A percentile compares a stretch with the other conserved stretches of the same genome.
Evolutionary conservation across 2,113 vertebrate genomes (phyloP).

Genomic region (Deroptyus accipitrinus): DNA sequence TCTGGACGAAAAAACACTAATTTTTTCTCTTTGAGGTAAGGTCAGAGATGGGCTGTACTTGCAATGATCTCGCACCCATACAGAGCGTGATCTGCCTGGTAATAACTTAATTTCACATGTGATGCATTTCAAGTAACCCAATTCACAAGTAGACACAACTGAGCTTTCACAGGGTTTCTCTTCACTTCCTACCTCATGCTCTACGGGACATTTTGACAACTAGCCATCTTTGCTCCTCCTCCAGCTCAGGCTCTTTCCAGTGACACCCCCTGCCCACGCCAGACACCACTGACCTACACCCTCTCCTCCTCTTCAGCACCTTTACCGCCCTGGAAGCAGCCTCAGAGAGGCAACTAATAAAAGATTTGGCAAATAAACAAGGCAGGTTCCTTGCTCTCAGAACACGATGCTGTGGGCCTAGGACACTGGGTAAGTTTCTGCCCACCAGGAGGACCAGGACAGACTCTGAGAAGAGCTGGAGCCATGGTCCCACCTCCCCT

Average conservation of each 20-base stretch:
- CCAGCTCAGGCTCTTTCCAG: neutral
- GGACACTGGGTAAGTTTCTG: neutral
- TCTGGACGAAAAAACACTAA: neutral
- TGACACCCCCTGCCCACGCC: accelerated
- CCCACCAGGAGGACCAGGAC: neutral
- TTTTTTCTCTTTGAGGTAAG: neutral
- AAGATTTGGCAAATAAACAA: neutral
- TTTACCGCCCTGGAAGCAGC: accelerated
- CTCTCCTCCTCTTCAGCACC: neutral
- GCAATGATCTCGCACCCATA: neutral
- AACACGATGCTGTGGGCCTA: accelerated
- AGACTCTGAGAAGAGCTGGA: neutral
- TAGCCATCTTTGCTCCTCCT: neutral
- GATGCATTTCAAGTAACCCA: neutral
- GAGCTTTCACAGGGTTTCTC: neutral
- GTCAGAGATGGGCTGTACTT: neutral
- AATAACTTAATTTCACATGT: conserved; percentile 11
- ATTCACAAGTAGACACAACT: neutral
- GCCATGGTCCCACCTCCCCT: neutral
- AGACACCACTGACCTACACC: neutral
- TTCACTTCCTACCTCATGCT: neutral
- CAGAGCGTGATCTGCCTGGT: neutral
- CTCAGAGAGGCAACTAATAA: neutral
- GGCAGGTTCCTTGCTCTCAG: neutral
- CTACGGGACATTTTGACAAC: neutral